Base-by-base conservation (phyloP, 2,797 vertebrate genomes). In the Thalassophryne amazonica region DNA sequence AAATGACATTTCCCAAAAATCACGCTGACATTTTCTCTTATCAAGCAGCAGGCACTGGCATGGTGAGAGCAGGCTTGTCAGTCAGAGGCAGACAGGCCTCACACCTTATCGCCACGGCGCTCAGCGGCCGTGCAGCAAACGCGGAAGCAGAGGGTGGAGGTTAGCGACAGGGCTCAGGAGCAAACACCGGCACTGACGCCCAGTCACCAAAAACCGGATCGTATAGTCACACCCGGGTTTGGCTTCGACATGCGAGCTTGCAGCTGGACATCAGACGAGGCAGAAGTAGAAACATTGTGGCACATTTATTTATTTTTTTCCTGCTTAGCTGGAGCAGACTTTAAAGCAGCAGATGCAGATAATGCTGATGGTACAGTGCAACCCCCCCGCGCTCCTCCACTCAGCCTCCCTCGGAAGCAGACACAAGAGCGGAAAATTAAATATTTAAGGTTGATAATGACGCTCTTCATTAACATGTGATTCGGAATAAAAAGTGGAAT, bases 1-100 rank as follows among this genome's bases (percentile, higher is more conserved):
- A 92, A 91, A 91, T 90, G 84, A 88, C 89, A 90, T 91, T 91
- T 91, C 76, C 78, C 71, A 80, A 89, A n/a, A 89, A 90, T 87
- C 86, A 85, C 69, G 74, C 86, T 91, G 90, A 90, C 88, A 91
- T 90, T 90, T 91, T 74, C 88, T 83, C 85, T 91, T 92, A 92
- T 92, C 90, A 70, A 87, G 89, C 84, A 83, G 74, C 82, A 86
- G 86, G 84, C 89, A 89, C 77, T 78, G 86, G 80, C 71, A 67
- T 71, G 85, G 84, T 67, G 81, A 87, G 86, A 87, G 86, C 74
- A 73, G 79, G 80, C 83, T 88, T 90, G 89, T 92, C 91, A 90
- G 84, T 89, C 85, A 89, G 81, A 81, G 73, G 83, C 81, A 89
- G 88, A 90, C 88, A 86, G 84, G 86, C 82, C 84, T 85, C 81